These are phyloP conservation scores for Vimba vimba DNA, from an alignment of 2,113 vertebrate species.

Conservation along the genomic window DNA sequence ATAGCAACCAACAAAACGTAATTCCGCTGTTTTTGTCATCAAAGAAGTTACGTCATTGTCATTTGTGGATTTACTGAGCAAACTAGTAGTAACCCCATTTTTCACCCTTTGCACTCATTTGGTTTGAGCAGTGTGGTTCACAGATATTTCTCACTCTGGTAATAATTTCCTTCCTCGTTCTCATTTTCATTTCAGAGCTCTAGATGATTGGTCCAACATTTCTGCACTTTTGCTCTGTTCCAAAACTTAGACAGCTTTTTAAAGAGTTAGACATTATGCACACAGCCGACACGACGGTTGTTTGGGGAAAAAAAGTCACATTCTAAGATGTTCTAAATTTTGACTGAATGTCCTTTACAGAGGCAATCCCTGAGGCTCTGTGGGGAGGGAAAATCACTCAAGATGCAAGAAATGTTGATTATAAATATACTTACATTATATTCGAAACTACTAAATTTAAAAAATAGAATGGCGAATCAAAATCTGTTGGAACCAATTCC, in stretches of 20 bases:
- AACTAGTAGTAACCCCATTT: conserved; percentile 27
- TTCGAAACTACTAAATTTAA: background rate
- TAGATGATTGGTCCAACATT: conserved; percentile 15
- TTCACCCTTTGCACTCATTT: conserved; percentile 19
- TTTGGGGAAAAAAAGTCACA: background rate
- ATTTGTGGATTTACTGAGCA: conserved; percentile 34
- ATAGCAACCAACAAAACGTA: background rate
- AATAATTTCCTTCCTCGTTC: conserved; percentile 7
- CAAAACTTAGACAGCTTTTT: background rate
- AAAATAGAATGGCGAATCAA: background rate
- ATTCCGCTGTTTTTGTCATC: conserved; percentile 36
- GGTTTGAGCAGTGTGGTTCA: background rate
- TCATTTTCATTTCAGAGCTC: background rate
- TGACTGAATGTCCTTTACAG: no score
- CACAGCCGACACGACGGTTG: background rate
- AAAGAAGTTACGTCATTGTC: conserved; percentile 36
- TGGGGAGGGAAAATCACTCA: background rate
- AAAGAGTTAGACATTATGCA: background rate
- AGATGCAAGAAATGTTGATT: background rate
- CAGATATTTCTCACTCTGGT: background rate
- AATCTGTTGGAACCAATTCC: background rate
- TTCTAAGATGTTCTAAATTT: background rate
- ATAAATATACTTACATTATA: background rate
- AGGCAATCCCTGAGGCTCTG: no score
- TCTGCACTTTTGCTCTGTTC: conserved; percentile 1